Conservation (phyloP, 2,797 vertebrate species). For the Bryconaethiops microstoma region DNA sequence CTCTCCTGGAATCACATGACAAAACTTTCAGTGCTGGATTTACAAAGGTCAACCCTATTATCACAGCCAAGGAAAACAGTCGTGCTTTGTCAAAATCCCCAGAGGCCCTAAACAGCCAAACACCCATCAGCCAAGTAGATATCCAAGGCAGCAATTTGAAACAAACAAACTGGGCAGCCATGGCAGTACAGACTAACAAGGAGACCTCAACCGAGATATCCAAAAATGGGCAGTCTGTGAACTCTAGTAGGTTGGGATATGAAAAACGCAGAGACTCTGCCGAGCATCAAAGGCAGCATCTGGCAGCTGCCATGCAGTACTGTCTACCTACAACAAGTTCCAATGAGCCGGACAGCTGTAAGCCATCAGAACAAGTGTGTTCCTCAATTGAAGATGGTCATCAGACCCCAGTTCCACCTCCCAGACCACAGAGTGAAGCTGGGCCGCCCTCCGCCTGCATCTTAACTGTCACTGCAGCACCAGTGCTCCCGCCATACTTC, state of each 20-base stretch:
- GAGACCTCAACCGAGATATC: conserved; percentile 1
- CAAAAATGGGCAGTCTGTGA: background rate
- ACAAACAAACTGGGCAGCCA: conserved; percentile 23
- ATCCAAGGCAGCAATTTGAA: conserved; percentile 41
- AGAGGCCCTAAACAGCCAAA: conserved; percentile 53
- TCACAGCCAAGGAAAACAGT: conserved; percentile 44
- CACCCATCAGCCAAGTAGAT: conserved; percentile 41
- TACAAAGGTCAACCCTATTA: conserved; percentile 55
- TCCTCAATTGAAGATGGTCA: conserved; percentile 25
- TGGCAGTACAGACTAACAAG: conserved; percentile 15
- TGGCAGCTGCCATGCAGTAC: conserved; percentile 23
- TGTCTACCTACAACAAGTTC: conserved; percentile 25
- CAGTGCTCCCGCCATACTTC: conserved; percentile 63
- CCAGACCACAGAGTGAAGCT: conserved; percentile 43
- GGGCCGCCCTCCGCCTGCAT: conserved; percentile 48
- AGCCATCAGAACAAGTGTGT: conserved; percentile 3
- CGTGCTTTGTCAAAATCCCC: conserved; percentile 39
- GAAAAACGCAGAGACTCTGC: conserved; percentile 25
- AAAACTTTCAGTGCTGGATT: conserved; percentile 49
- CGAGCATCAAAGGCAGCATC: conserved; percentile 8
- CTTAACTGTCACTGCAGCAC: conserved; percentile 52
- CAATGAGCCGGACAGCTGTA: conserved; percentile 21
- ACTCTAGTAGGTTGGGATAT: conserved; percentile 46
- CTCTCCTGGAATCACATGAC: conserved; percentile 59
- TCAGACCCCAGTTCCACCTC: conserved; percentile 35